phyloP scores from a whole-genome alignment of 2,113 vertebrate genomes.

The Beaufortia kweichowensis region DNA sequence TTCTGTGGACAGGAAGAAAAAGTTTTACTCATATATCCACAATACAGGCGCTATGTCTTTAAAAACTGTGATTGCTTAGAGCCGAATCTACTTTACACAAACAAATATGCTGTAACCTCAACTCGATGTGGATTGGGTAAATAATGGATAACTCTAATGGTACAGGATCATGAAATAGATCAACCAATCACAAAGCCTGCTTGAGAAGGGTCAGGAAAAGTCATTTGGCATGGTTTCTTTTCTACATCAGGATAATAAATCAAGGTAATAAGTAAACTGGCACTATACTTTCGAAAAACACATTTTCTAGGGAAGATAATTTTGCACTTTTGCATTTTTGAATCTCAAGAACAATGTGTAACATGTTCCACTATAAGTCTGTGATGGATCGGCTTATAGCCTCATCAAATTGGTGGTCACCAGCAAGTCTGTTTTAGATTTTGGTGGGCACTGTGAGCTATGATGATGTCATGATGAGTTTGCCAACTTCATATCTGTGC shows the following conservation, averaged over 20 bases:
- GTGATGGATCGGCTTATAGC: slow-evolving; percentile 14
- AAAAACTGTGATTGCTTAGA: slow-evolving; percentile 2
- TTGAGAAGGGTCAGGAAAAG: neutral
- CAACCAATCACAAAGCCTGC: slow-evolving; percentile 17
- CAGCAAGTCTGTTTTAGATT: neutral
- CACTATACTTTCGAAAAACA: slow-evolving; percentile 14
- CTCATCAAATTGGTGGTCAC: neutral
- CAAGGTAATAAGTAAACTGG: slow-evolving; percentile 5
- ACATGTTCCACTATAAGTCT: neutral
- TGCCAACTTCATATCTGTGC: slow-evolving; percentile 50
- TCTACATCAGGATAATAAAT: slow-evolving; percentile 7
- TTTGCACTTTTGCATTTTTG: too few species aligned
- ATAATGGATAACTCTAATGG: neutral
- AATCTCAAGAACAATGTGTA: slow-evolving; percentile 15
- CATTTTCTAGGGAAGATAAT: neutral
- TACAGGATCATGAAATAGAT: neutral
- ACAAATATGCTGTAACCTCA: neutral
- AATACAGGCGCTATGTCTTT: slow-evolving; percentile 6
- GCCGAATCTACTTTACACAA: neutral
- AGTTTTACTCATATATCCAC: slow-evolving; percentile 2
- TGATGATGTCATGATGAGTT: neutral
- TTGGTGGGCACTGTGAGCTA: slow-evolving; percentile 16
- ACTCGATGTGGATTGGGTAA: neutral
- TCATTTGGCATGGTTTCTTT: slow-evolving; percentile 32
- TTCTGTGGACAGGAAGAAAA: neutral